These are phyloP conservation scores for Thera britannica DNA, from an alignment of 2,888 invertebrate species.

Conservation along the genomic window DNA sequence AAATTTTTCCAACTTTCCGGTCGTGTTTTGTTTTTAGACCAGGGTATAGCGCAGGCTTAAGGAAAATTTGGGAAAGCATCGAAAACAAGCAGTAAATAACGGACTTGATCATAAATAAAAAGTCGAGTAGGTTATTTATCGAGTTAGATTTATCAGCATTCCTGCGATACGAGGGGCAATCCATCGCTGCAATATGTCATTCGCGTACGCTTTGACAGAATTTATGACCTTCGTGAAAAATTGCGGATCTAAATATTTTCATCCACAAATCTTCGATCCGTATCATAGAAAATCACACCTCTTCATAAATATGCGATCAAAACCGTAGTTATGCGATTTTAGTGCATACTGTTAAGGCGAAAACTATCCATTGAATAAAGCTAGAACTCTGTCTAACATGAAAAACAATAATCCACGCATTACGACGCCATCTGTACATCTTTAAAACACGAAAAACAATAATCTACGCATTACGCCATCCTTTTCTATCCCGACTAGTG, in stretches of 20 bases:
- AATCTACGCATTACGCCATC: no score
- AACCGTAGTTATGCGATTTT: neutral
- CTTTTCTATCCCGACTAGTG: no score
- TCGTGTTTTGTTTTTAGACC: no score
- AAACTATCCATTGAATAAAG: no score
- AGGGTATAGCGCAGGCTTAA: no score
- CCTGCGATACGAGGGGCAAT: constrained; percentile 1
- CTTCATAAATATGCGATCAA: neutral
- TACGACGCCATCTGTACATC: no score
- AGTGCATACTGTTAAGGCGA: neutral
- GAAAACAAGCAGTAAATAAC: neutral
- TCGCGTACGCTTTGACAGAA: constrained; percentile 8
- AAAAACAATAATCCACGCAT: no score
- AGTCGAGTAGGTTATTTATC: neutral
- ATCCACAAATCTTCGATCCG: neutral
- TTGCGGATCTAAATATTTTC: constrained; percentile 8
- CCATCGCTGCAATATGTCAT: constrained; percentile 10
- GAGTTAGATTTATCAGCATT: constrained; percentile 19
- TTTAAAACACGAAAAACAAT: no score
- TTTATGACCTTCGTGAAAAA: constrained; percentile 15
- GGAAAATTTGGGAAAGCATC: neutral
- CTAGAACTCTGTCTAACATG: no score
- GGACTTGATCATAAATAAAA: neutral
- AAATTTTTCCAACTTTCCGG: no score
- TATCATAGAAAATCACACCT: neutral